Conservation (phyloP, 2,797 vertebrate species). For the Tenualosa thibaudeaui region DNA sequence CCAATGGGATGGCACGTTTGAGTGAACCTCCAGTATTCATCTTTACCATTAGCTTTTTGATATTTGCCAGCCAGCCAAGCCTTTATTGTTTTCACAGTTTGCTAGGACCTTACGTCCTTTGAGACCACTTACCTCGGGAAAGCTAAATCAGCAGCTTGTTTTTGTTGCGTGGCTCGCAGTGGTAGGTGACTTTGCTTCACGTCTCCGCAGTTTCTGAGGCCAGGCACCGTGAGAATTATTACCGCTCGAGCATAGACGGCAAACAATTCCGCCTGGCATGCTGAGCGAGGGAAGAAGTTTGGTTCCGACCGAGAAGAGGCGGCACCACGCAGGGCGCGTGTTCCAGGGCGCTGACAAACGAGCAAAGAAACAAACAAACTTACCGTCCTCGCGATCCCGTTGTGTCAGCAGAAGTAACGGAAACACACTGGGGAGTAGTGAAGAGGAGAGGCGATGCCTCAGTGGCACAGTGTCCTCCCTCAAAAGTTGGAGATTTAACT, state of each 20-base stretch:
- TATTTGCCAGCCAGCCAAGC: background rate
- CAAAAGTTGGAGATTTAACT: slow-evolving; percentile 1
- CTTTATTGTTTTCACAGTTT: slow-evolving; percentile 8
- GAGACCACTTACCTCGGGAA: slow-evolving; percentile 12
- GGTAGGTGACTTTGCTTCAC: background rate
- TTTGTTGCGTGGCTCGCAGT: background rate
- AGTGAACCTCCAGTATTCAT: background rate
- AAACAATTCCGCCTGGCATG: background rate
- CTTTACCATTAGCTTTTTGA: background rate
- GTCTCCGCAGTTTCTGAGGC: background rate
- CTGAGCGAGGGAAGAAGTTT: background rate
- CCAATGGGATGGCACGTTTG: slow-evolving; percentile 5
- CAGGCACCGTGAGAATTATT: slow-evolving; percentile 21
- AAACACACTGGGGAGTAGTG: background rate
- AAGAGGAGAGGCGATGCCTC: background rate
- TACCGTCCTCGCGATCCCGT: background rate
- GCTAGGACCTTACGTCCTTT: background rate
- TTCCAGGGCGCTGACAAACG: background rate
- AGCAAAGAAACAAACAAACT: slow-evolving; percentile 19
- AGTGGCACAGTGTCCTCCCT: background rate
- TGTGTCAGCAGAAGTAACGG: background rate
- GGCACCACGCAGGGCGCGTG: background rate
- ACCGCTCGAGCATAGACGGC: background rate
- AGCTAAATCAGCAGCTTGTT: slow-evolving; percentile 19
- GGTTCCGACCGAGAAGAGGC: background rate